Base-by-base conservation (phyloP, 2,113 vertebrate species). In the Oncorhynchus kisutch region DNA sequence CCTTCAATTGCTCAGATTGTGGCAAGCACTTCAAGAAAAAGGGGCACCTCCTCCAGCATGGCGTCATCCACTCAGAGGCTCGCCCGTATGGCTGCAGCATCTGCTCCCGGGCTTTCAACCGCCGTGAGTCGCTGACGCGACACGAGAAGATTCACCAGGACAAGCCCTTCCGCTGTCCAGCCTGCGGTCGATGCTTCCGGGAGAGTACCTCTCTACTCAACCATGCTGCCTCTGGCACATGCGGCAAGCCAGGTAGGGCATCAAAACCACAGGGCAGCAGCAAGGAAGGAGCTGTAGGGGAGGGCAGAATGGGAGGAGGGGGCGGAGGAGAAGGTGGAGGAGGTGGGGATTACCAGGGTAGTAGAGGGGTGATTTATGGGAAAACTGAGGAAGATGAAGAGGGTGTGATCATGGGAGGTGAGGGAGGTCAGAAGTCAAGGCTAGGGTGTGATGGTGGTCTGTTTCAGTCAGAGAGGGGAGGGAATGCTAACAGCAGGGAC, bases 1-100 rank as follows among this genome's bases (percentile, higher is more conserved):
- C 91, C 81, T 94, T 94, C 87, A 80, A 91, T 83, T 98, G 97
- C 84, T 91, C 96, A 0, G 91, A 97, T 5, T 98, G 97, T 90
- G 96, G 96, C 91, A 98, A 98, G 83, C 94, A 92, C 49, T 98
- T 98, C 90, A 97, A 97, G 89, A 97, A 97, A 86, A 96, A 96
- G 24, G 96, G 96, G 31, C 96, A 97, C 84, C 95, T 98, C n/a
- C 95, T 97, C 80, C 96, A 98, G 87, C 97, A 98, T 85, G 95
- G 96, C 76, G 96, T 97, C 85, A 94, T 97, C 88, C 97, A 98
- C 90, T 97, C 96, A 0, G 95, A 96, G 2, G 95, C 97, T 78
- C 94, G 95, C 78, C 97, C 96, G 70, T 98, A 96, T 87, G 95
- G 92, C 64, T 98, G 97, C 89, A 91, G 93, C 0, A 94, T 94